phyloP scores from a whole-genome alignment of 2,888 invertebrate genomes.

The Andrena chrysosceles region DNA sequence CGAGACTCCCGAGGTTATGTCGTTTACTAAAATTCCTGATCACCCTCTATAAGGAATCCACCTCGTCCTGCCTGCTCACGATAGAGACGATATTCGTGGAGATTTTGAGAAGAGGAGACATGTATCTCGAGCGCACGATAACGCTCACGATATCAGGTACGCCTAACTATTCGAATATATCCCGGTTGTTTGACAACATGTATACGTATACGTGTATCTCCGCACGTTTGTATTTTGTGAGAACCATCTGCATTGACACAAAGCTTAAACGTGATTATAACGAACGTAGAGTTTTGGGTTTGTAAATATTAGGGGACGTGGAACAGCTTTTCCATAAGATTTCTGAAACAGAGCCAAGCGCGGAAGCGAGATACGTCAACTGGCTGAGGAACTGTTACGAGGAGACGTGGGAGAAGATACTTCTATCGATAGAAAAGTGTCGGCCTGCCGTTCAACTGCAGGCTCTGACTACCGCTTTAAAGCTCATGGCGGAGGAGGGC shows the following conservation, averaged over 20 bases:
- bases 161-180: conserved; percentile 20
- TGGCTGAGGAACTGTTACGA: conserved; percentile 91
- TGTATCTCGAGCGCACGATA: conserved; percentile 86
- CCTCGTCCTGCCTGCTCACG: conserved; percentile 88
- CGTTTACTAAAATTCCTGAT: conserved; percentile 51
- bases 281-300: background rate
- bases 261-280: conserved; percentile 13
- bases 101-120: conserved; percentile 88
- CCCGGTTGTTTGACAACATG: conserved; percentile 3
- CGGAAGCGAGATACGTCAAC: conserved; percentile 88
- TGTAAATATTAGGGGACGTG: background rate
- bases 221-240: conserved; percentile 46
- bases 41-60: conserved; percentile 73
- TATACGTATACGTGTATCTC: background rate
- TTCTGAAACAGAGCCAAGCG: conserved; percentile 84
- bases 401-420: conserved; percentile 87
- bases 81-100: conserved; percentile 91
- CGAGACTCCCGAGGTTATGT: conserved; percentile 69
- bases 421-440: conserved; percentile 87
- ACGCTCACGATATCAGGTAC: conserved; percentile 80
- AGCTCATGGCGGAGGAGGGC: conserved; percentile 90
- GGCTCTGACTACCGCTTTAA: conserved; percentile 91
- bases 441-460: conserved; percentile 86
- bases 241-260: conserved; percentile 39
- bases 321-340: conserved; percentile 47